Evolutionary conservation across 2,888 invertebrate species (phyloP).

Genomic region (Watsonalla binaria): DNA sequence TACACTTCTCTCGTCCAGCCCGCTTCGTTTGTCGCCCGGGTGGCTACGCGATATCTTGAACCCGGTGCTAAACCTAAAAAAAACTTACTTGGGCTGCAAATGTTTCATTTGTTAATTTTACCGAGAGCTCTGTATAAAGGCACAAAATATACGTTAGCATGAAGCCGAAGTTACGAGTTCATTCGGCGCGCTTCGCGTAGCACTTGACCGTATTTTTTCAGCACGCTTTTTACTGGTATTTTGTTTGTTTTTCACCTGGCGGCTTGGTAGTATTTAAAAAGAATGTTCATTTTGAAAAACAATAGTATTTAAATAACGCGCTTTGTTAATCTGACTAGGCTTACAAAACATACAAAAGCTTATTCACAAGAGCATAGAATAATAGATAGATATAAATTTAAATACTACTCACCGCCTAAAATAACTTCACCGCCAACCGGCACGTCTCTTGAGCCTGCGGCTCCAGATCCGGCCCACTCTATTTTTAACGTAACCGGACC

Average conservation of each 20-base stretch:
- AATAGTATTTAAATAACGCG: too few relatives aligned
- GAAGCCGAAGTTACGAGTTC: too few relatives aligned
- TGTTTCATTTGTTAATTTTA: too few relatives aligned
- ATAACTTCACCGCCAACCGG: conserved; percentile 69
- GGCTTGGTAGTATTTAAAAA: not conserved
- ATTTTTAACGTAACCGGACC: conserved; percentile 88
- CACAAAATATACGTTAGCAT: too few relatives aligned
- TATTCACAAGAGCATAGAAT: too few relatives aligned
- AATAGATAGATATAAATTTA: too few relatives aligned
- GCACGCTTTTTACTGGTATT: too few relatives aligned
- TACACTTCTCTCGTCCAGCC: conserved; percentile 80
- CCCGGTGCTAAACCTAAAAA: conserved; percentile 69
- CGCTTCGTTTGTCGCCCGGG: conserved; percentile 80
- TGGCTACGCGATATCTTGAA: conserved; percentile 80
- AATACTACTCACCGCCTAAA: conserved; percentile 51
- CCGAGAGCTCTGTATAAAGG: too few relatives aligned
- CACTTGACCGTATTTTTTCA: not conserved
- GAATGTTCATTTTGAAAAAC: not conserved
- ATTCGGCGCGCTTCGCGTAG: too few relatives aligned
- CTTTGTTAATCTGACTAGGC: not conserved
- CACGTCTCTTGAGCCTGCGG: conserved; percentile 64
- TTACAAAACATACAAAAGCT: too few relatives aligned
- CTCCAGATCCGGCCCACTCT: conserved; percentile 80
- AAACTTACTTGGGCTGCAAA: not conserved
- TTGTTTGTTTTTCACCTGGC: too few relatives aligned